Percentiles rank a stretch among this genome's conserved stretches.
These are phyloP conservation scores for Eonycteris spelaea DNA, from an alignment of 2,113 vertebrate species.

Conservation along the genomic window DNA sequence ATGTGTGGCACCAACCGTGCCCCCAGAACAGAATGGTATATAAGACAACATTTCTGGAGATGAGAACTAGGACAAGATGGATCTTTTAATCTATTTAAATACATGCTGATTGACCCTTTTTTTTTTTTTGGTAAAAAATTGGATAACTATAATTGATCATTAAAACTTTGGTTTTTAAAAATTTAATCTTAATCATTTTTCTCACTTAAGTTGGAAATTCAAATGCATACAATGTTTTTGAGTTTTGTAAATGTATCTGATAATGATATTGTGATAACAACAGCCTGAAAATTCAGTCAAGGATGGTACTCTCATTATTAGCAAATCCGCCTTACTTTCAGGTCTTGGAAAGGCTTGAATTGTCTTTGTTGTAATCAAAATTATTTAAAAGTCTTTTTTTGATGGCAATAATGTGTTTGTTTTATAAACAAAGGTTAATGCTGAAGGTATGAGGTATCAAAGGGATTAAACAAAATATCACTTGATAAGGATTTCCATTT, in stretches of 20 bases:
- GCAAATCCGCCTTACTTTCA: neutral
- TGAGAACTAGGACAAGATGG: neutral
- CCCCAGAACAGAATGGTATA: neutral
- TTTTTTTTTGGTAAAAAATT: neutral
- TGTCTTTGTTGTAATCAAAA: neutral
- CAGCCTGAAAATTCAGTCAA: slow-evolving; percentile 29
- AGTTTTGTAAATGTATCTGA: neutral
- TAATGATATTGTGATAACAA: neutral
- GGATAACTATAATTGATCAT: neutral
- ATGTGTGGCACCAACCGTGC: neutral
- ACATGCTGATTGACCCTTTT: neutral
- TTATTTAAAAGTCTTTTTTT: neutral
- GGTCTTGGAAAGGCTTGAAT: neutral
- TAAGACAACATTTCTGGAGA: neutral
- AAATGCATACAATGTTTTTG: neutral
- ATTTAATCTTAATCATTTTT: neutral
- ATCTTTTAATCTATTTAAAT: neutral
- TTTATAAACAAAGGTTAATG: neutral
- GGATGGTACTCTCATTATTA: neutral
- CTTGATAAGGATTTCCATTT: neutral
- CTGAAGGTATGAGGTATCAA: neutral
- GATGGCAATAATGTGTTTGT: neutral
- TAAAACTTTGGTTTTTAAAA: neutral
- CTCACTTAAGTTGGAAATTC: neutral
- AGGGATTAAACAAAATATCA: neutral